These are phyloP conservation scores for Artemia franciscana DNA, from an alignment of 1,140 invertebrate species.

Conservation along the genomic window DNA sequence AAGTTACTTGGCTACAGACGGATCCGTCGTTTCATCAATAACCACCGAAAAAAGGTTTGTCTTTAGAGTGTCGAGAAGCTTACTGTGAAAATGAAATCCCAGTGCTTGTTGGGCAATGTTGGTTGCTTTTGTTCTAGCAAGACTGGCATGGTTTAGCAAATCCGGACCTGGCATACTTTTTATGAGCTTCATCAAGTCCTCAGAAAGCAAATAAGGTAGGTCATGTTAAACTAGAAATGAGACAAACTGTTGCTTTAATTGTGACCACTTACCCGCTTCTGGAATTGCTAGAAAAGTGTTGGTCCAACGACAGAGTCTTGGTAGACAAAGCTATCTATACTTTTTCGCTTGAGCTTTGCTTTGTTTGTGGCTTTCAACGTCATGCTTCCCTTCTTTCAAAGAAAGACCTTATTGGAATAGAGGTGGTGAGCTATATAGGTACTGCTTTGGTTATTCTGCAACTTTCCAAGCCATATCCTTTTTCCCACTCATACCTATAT, in stretches of 20 bases:
- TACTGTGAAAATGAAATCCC: not conserved
- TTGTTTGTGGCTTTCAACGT: not conserved
- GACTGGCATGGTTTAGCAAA: not conserved
- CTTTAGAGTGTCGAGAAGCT: not conserved
- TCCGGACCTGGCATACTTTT: too few species aligned
- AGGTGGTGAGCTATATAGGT: not conserved
- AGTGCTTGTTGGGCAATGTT: not conserved
- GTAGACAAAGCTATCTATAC: not conserved
- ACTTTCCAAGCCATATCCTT: not conserved
- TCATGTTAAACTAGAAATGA: slow-evolving; percentile 5
- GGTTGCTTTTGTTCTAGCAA: slow-evolving; percentile 1
- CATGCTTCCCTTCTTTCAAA: not conserved
- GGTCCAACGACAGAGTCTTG: not conserved
- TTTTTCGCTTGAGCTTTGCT: not conserved
- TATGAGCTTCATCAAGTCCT: not conserved
- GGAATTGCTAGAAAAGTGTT: not conserved
- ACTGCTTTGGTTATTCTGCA: not conserved
- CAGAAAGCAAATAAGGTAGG: not conserved
- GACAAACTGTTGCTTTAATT: not conserved
- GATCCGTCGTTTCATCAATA: slow-evolving; percentile 12
- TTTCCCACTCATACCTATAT: not conserved
- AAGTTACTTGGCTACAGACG: slow-evolving; percentile 10
- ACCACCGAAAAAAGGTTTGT: slow-evolving; percentile 8
- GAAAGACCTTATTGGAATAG: too few species aligned
- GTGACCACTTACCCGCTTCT: not conserved